These are phyloP conservation scores for Drosophila subquinaria DNA, from an alignment of 2,888 invertebrate species.

Conservation along the genomic window DNA sequence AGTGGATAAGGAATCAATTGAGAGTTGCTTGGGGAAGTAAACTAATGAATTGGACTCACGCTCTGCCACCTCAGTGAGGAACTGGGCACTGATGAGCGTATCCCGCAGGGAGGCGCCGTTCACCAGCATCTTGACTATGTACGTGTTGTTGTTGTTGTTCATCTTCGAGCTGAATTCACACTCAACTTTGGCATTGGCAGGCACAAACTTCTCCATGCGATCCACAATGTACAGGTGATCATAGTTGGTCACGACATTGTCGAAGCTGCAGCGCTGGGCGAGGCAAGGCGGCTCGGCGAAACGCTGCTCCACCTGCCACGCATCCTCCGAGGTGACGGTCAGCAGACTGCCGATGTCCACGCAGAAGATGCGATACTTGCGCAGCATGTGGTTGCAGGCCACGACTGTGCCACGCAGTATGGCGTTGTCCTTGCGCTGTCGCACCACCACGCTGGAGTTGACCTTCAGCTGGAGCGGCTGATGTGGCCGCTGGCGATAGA, in stretches of 20 bases:
- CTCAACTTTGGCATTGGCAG: conserved; percentile 76
- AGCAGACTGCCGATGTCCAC: conserved; percentile 92
- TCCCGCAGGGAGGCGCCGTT: conserved; percentile 81
- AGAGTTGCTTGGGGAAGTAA: too few species aligned
- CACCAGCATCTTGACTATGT: conserved; percentile 82
- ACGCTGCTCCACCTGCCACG: conserved; percentile 90
- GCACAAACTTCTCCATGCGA: conserved; percentile 84
- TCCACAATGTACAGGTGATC: conserved; percentile 85
- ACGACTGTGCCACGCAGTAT: conserved; percentile 90
- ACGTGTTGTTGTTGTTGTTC: conserved; percentile 51
- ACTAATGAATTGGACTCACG: conserved; percentile 60
- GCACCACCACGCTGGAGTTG: conserved; percentile 89
- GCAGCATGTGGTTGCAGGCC: conserved; percentile 87
- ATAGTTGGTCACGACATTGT: conserved; percentile 87
- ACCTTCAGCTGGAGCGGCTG: conserved; percentile 85
- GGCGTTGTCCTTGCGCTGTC: conserved; percentile 90
- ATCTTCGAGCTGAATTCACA: conserved; percentile 81
- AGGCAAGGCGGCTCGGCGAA: conserved; percentile 89
- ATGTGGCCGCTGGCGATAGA: conserved; percentile 87
- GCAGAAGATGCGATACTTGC: conserved; percentile 89
- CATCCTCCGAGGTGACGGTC: conserved; percentile 88
- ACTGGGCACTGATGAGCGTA: conserved; percentile 75
- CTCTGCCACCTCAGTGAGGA: conserved; percentile 77
- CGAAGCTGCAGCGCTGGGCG: conserved; percentile 89
- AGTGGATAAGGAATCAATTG: not conserved